Conservation (phyloP, 2,888 invertebrate genomes). For the Melieria crassipennis region DNA sequence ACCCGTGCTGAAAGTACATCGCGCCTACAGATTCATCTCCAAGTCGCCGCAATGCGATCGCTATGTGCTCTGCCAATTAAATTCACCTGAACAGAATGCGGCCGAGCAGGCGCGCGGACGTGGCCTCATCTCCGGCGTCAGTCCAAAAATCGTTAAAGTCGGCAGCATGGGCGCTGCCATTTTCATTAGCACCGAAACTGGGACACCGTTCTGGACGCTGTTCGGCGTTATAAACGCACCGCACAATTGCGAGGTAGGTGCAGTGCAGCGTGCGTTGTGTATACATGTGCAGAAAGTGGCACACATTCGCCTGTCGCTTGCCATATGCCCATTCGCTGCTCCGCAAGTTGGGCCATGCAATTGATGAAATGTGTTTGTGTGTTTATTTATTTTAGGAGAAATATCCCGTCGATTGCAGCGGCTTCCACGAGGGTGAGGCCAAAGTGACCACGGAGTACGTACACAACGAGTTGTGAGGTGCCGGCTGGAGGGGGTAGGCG, state of each 20-base stretch:
- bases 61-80: constrained; percentile 82
- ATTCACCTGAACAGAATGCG: constrained; percentile 69
- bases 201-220: constrained; percentile 81
- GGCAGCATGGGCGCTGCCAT: constrained; percentile 82
- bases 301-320: background rate
- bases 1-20: constrained; percentile 82
- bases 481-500: background rate
- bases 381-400: constrained; percentile 51
- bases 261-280: background rate
- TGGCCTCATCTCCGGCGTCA: constrained; percentile 73
- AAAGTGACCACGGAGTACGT: constrained; percentile 84
- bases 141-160: constrained; percentile 76
- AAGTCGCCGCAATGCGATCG: constrained; percentile 78
- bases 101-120: constrained; percentile 66
- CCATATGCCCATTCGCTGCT: no score
- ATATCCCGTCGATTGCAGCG: constrained; percentile 77
- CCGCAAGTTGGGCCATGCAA: no score
- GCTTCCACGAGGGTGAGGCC: constrained; percentile 84
- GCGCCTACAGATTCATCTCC: constrained; percentile 80
- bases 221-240: constrained; percentile 79
- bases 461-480: constrained; percentile 79
- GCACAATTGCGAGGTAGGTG: constrained; percentile 77
- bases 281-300: background rate
- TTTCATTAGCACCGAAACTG: constrained; percentile 78
- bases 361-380: background rate